Base-by-base conservation (phyloP, 2,113 vertebrate species). In the Mustelus asterias region DNA sequence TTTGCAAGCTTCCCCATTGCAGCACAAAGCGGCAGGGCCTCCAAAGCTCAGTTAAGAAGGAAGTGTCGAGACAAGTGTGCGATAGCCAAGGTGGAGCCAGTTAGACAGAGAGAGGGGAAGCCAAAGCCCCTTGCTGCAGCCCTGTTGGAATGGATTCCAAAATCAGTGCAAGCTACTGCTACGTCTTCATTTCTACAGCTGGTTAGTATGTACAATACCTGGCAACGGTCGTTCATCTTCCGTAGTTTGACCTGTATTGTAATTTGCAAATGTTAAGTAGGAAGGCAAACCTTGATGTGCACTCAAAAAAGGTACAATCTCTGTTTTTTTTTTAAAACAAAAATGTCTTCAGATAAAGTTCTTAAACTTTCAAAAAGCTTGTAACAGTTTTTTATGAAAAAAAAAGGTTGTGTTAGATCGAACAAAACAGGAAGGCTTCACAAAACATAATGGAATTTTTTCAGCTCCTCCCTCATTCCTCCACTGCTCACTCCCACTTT, bases 161-260 rank as follows among this genome's bases (percentile, higher is more conserved):
- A 93, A 69, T 96, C 86, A 96, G 63, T 95, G 72, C 89, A 70
- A 44, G 33, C 89, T 0, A 72, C 29, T 8, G 94, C 58, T 16
- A 0, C 89, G 96, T 95, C 97, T 72, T 70, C 70, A 95, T 48
- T 60, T 33, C 70, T 72, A 95, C 76, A 78, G 69, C 54, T 58
- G 18, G 54, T 80, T 78, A 78, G 70, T 80, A 33, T 33, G 33
- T 98, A 98, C 98, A 98, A 97, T 99, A 99, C 99, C 99, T 99
- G 98, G 97, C 96, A 98, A 98, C 97, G 98, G 98, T 97, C 97
- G 98, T 97, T 98, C 98, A 97, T 99, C 98, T 98, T 98, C 98
- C 97, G 98, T 97, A 97, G 98, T 98, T 98, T 98, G 97, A 98
- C 98, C 99, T 99, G 98, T 96, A 96, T 97, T 98, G 97, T 96